Evolutionary conservation across 2,797 vertebrate genomes (phyloP).

Genomic region (Xiphorhynchus erythropygius): DNA sequence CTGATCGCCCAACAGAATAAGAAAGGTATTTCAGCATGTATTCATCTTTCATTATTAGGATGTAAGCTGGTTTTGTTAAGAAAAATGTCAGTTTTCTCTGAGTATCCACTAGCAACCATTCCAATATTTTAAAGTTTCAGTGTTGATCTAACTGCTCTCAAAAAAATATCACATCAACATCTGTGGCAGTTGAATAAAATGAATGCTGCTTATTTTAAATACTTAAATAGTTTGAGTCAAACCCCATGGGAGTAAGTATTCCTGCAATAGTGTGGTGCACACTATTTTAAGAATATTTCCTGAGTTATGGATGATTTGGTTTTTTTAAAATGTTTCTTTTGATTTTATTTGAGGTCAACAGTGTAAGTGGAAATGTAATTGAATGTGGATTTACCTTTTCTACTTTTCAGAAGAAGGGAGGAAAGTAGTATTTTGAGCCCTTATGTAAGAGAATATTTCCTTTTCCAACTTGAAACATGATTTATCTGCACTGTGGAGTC

Average conservation of each 20-base stretch:
- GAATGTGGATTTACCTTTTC: background rate
- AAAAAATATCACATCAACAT: background rate
- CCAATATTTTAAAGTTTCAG: background rate
- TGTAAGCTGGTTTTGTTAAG: background rate
- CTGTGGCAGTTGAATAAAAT: background rate
- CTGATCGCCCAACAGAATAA: background rate
- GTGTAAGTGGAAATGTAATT: background rate
- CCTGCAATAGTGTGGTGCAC: background rate
- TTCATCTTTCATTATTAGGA: background rate
- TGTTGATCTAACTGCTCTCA: background rate
- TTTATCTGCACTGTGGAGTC: background rate
- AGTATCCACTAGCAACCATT: background rate
- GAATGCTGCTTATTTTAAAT: background rate
- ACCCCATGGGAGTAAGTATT: background rate
- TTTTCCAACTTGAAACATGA: background rate
- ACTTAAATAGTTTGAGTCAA: background rate
- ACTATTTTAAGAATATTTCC: background rate
- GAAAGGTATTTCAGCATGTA: background rate
- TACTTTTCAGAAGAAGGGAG: background rate
- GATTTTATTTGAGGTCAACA: background rate
- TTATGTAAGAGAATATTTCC: background rate
- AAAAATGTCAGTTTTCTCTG: background rate
- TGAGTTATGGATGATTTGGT: accelerated
- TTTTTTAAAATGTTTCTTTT: background rate
- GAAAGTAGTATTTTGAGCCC: background rate